Evolutionary conservation across 2,113 vertebrate species (phyloP).

Genomic region (Phrynosoma platyrhinos): DNA sequence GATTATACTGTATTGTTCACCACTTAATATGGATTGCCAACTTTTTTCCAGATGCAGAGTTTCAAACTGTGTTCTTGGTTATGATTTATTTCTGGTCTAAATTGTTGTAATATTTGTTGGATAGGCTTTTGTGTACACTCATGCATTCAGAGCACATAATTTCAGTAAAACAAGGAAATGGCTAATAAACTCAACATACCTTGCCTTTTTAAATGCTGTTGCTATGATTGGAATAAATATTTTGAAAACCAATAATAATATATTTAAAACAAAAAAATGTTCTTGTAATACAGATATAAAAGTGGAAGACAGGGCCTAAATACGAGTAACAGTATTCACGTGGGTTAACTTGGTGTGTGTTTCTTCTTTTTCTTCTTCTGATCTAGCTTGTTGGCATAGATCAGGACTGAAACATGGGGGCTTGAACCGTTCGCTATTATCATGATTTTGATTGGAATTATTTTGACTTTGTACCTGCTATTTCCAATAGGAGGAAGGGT

Average conservation of each 20-base stretch:
- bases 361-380: background rate
- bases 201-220: background rate
- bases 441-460: background rate
- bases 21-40: background rate
- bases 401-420: background rate
- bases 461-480: background rate
- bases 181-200: background rate
- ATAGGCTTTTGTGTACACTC: background rate
- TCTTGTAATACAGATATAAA: background rate
- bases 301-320: no score
- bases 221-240: background rate
- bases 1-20: background rate
- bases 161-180: background rate
- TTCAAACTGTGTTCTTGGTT: background rate
- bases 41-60: background rate
- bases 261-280: background rate
- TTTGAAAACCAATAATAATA: background rate
- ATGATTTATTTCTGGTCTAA: background rate
- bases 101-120: background rate
- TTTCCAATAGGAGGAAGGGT: background rate
- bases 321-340: background rate
- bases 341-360: background rate
- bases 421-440: background rate
- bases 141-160: background rate
- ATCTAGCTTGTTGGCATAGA: background rate